phyloP scores from a whole-genome alignment of 2,797 vertebrate species.

The Pelodytes ibericus region DNA sequence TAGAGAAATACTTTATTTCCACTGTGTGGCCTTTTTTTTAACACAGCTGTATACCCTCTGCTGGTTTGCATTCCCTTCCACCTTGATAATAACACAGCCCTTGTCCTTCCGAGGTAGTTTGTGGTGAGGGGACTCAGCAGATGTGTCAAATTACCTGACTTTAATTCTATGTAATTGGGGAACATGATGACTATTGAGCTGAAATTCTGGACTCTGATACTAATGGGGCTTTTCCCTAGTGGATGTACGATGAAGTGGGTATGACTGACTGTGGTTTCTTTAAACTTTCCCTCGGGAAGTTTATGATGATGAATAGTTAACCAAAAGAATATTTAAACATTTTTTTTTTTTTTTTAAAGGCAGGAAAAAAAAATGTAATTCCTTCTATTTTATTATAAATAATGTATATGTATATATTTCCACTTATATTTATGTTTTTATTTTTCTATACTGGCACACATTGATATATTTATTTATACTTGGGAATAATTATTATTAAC shows the following conservation, averaged over 20 bases:
- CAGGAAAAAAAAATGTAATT: not conserved
- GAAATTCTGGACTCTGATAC: constrained; percentile 60
- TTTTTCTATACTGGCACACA: too few relatives aligned
- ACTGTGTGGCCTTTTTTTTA: too few relatives aligned
- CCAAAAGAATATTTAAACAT: constrained; percentile 54
- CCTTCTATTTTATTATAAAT: not conserved
- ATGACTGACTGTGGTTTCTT: constrained; percentile 63
- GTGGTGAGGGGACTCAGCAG: constrained; percentile 71
- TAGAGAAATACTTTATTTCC: too few relatives aligned
- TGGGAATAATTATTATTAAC: too few relatives aligned
- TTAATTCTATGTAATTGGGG: constrained; percentile 74
- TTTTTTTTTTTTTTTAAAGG: constrained; percentile 25
- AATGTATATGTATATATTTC: not conserved
- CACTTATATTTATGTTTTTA: too few relatives aligned
- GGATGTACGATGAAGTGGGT: constrained; percentile 64
- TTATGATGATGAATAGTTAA: constrained; percentile 61
- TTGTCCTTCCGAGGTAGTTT: constrained; percentile 67
- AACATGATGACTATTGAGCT: constrained; percentile 66
- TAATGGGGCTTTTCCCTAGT: constrained; percentile 61
- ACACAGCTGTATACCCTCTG: constrained; percentile 19
- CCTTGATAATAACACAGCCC: constrained; percentile 31
- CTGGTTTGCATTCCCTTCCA: constrained; percentile 19
- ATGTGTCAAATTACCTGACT: constrained; percentile 72
- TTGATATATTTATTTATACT: too few relatives aligned
- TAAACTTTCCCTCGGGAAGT: constrained; percentile 61